phyloP scores from a whole-genome alignment of 30 jellyfish, hydroid and myxozoan species.

The Turritopsis rubra region DNA sequence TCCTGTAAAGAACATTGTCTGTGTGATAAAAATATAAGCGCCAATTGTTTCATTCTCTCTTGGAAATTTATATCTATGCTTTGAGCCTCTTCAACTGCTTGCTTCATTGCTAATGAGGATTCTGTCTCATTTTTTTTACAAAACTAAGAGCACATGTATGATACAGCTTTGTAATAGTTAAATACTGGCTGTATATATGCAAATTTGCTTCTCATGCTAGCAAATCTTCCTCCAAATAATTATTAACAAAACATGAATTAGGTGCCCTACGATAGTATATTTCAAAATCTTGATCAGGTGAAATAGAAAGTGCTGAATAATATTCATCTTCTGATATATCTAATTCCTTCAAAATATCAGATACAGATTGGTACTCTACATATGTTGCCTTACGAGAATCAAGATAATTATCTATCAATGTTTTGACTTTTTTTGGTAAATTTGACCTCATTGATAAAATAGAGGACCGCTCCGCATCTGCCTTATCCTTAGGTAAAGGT shows the following conservation, averaged over 20 bases:
- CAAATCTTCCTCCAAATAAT: constrained; percentile 17
- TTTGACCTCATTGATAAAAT: no score
- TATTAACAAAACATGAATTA: constrained; percentile 11
- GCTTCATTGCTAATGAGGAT: neutral
- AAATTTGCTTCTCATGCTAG: constrained; percentile 18
- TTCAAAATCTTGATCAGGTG: no score
- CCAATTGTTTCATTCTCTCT: neutral
- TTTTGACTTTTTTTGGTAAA: no score
- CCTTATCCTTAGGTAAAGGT: no score
- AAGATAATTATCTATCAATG: no score
- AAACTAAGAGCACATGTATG: neutral
- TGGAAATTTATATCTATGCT: neutral
- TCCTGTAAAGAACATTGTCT: neutral
- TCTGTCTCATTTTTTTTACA: no score
- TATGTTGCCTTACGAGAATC: no score
- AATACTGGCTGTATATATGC: constrained; percentile 12
- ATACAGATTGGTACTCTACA: no score
- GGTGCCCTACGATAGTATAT: constrained; percentile 10
- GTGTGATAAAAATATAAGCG: neutral
- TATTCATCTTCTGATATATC: no score
- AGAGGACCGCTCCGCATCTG: no score
- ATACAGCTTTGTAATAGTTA: neutral
- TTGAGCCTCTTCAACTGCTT: neutral
- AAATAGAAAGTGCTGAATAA: no score
- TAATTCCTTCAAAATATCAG: no score